Percentiles rank a stretch among this genome's conserved stretches.
phyloP scores from a whole-genome alignment of 2,113 vertebrate genomes.

The Hypomesus transpacificus region DNA sequence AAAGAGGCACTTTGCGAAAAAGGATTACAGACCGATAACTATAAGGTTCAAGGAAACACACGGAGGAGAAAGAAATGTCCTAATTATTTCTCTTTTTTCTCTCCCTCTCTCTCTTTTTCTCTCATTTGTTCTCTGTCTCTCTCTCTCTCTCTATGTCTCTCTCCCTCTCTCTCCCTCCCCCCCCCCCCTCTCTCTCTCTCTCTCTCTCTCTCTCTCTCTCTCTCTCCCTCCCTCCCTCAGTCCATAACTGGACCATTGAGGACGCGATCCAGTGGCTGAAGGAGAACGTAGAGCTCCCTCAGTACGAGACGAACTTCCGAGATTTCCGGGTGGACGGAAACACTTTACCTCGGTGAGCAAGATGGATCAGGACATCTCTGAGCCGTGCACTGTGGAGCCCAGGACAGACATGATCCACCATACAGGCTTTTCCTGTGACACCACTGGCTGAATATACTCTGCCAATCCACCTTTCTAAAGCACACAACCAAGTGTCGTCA shows the following conservation, averaged over 20 bases:
- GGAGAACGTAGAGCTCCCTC: conserved; percentile 95
- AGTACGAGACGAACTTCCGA: conserved; percentile 94
- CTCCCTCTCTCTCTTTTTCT: background rate
- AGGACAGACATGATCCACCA: too few species aligned
- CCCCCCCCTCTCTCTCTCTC: background rate
- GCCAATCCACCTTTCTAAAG: too few species aligned
- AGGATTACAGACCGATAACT: too few species aligned
- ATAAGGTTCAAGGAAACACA: too few species aligned
- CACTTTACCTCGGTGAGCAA: conserved; percentile 86
- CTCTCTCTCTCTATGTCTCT: conserved; percentile 6
- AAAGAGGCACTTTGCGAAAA: background rate
- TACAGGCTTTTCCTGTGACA: too few species aligned
- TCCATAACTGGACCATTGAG: conserved; percentile 98
- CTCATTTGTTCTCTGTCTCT: background rate
- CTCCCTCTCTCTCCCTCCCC: background rate
- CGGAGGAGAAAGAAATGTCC: too few species aligned
- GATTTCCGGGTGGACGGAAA: conserved; percentile 91
- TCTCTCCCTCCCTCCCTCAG: conserved; percentile 58
- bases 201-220: background rate
- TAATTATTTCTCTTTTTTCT: too few species aligned
- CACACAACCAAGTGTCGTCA: too few species aligned
- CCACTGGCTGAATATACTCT: too few species aligned
- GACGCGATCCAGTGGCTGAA: conserved; percentile 91
- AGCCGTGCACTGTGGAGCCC: too few species aligned
- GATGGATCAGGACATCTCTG: background rate